Base-by-base conservation (phyloP, 2,113 vertebrate genomes). In the Bombycilla garrulus region DNA sequence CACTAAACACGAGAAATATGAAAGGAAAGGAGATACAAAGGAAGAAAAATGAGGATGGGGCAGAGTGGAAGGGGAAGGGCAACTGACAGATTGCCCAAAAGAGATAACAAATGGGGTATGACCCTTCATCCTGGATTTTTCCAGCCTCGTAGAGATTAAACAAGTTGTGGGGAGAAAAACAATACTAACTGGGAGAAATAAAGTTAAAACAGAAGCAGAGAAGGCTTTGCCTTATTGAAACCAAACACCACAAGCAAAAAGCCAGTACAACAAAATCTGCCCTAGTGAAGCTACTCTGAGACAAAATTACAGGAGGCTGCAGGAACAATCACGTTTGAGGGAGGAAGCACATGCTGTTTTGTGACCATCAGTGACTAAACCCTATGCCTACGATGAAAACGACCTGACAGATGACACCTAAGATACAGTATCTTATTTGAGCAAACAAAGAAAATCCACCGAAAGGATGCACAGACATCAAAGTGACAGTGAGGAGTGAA, bases 401-500 rank as follows among this genome's bases (percentile, higher is more conserved):
- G 6, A 95, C 57, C 77, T 90, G 90, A 88, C 91, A 92, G 91
- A 53, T 69, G 91, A 97, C 78, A 91, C 70, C 81, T n/a, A 47
- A 45, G 88, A 95, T 82, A 85, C 51, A 67, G 81, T 61, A 74
- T 83, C 95, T 92, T 42, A 45, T 66, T 91, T 45, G 70, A 74
- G 81, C 60, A 89, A 89, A 84, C 81, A 95, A 94, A 87, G 74
- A 81, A 71, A 93, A 90, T n/a, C 62, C 85, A 90, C 54, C 71
- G 28, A 69, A 92, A 91, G 65, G 60, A 93, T 91, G 65, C 47
- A 45, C 2, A 73, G 79, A 82, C 81, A 89, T 93, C 93, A 95
- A 95, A 94, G 90, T 73, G 85, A 86, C 93, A 93, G 70, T 7
- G 51, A 89, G 36, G 48, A 92, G n/a, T 18, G 71, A 96, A 90